Conservation (phyloP, 2,113 vertebrate genomes). For the Ailurus styani region DNA sequence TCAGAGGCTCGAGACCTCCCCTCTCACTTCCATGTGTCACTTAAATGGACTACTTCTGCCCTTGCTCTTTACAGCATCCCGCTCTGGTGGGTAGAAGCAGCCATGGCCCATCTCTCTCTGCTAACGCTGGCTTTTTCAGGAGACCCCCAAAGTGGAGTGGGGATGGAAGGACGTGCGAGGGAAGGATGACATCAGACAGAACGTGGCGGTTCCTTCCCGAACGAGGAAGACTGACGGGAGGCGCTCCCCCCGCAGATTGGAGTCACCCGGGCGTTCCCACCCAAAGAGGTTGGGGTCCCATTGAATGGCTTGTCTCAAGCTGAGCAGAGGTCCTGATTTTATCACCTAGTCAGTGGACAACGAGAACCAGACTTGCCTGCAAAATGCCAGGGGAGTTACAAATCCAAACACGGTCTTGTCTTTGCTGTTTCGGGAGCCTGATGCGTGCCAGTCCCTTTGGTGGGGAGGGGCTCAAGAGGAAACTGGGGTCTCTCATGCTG, state of each 20-base stretch:
- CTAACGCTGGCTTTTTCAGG: background rate
- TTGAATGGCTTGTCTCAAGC: constrained; percentile 50
- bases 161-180: background rate
- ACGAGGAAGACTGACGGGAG: constrained; percentile 11
- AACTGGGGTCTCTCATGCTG: background rate
- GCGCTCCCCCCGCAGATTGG: background rate
- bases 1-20: background rate
- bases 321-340: constrained; percentile 58
- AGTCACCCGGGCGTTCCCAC: background rate
- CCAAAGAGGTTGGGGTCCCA: constrained; percentile 20
- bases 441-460: constrained; percentile 34
- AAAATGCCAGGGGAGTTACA: constrained; percentile 52
- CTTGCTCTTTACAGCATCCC: background rate
- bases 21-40: background rate
- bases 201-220: background rate
- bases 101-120: background rate
- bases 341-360: constrained; percentile 50
- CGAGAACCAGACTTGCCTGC: constrained; percentile 60
- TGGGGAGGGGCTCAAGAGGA: background rate
- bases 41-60: background rate
- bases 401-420: constrained; percentile 53
- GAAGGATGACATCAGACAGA: constrained; percentile 20
- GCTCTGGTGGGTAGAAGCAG: background rate
- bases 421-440: constrained; percentile 47
- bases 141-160: background rate